These are phyloP conservation scores for Tipula unca DNA, from an alignment of 2,888 invertebrate species.

Conservation along the genomic window DNA sequence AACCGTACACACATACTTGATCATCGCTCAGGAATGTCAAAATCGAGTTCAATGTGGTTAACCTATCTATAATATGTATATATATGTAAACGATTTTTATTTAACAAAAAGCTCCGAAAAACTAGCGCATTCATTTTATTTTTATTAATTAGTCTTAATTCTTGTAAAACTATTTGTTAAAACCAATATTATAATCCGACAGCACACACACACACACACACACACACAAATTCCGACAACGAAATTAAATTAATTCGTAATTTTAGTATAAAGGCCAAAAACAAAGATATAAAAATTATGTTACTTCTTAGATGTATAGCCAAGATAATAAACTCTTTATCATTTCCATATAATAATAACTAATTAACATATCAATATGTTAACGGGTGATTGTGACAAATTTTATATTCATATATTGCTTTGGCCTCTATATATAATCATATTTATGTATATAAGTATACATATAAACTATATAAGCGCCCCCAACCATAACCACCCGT, in stretches of 20 bases:
- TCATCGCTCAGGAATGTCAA: neutral
- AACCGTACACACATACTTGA: neutral
- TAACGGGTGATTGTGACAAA: conserved; percentile 3
- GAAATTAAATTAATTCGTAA: neutral
- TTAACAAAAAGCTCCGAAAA: neutral
- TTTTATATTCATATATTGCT: neutral
- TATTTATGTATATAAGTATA: no score
- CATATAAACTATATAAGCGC: neutral
- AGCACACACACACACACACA: neutral
- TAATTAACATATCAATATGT: neutral
- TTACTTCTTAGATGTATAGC: neutral
- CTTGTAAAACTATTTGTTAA: neutral
- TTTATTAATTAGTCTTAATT: neutral
- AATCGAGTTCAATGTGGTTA: neutral
- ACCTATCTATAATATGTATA: neutral
- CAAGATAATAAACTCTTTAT: neutral
- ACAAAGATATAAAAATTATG: neutral
- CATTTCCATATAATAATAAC: no score
- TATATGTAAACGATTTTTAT: no score
- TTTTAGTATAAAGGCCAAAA: neutral
- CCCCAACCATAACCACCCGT: neutral
- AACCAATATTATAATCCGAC: neutral
- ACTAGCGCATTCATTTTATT: neutral
- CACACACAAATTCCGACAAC: neutral
- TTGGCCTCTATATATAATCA: no score